Percentiles rank a stretch among this genome's conserved stretches.
phyloP scores from a whole-genome alignment of 1,140 invertebrate genomes.

The Drosophila santomea region DNA sequence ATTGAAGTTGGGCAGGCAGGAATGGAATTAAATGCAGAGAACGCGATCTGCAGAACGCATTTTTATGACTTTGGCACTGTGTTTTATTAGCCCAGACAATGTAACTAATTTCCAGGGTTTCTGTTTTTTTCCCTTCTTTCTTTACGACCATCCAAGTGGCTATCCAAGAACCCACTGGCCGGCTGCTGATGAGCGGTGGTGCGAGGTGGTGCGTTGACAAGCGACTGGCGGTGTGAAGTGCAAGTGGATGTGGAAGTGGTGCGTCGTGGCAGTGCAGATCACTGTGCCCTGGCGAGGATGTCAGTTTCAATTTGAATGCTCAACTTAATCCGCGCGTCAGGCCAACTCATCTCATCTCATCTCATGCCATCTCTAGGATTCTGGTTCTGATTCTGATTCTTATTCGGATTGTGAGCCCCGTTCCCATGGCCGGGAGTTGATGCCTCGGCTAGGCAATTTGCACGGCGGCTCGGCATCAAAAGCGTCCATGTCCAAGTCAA shows the following conservation, averaged over 20 bases:
- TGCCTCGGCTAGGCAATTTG: slow-evolving; percentile 71
- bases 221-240: slow-evolving; percentile 50
- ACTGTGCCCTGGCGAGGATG: slow-evolving; percentile 42
- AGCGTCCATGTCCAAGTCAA: slow-evolving; percentile 68
- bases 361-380: slow-evolving; percentile 37
- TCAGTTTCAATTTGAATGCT: slow-evolving; percentile 83
- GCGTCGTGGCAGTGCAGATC: slow-evolving; percentile 9
- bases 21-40: slow-evolving; percentile 24
- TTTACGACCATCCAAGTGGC: slow-evolving; percentile 40
- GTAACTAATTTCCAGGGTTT: slow-evolving; percentile 67
- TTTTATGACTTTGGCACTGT: slow-evolving; percentile 71
- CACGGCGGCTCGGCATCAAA: slow-evolving; percentile 72
- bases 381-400: neutral
- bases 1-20: slow-evolving; percentile 38
- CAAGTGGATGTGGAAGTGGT: slow-evolving; percentile 32
- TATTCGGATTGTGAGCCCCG: slow-evolving; percentile 2
- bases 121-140: slow-evolving; percentile 18
- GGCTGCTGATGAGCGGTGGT: slow-evolving; percentile 11
- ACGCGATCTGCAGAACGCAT: slow-evolving; percentile 23
- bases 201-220: slow-evolving; percentile 43
- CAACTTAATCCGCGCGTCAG: slow-evolving; percentile 80
- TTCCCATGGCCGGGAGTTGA: slow-evolving; percentile 46
- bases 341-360: slow-evolving; percentile 37
- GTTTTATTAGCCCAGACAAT: slow-evolving; percentile 71
- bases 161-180: slow-evolving; percentile 1